Base-by-base conservation (phyloP, 2,888 invertebrate species). In the Chelonus formosanus region DNA sequence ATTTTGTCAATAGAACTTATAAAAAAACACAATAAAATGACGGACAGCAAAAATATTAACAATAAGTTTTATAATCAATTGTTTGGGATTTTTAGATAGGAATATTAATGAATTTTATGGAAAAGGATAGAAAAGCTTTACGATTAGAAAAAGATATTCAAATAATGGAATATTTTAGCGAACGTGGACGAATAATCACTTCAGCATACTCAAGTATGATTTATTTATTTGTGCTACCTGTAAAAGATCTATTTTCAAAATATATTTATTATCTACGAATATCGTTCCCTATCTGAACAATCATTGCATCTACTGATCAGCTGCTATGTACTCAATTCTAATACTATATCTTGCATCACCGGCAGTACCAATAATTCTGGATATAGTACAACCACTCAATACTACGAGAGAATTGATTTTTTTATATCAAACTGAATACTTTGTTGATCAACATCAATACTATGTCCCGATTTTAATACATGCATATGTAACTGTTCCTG, bases 291-390 rank as follows among this genome's bases (percentile, higher is more conserved):
- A 20, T 20, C 20, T 20, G 2, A 20, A 20, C 20, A 20, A 20
- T 20, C 20, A 20, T 20, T 20, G 20, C 20, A 2, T 20, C 31
- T 34, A 47, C 31, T 48, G 10, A 52, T 4, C 63, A 71, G 71
- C 58, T 10, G 65, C 48, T 8, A 70, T 71, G 68, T 71, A 63
- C 60, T 60, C 60, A 31, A 68, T 68, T 43, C 7, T 71, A 45
- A 59, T 43, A 3, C 44, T 61, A 31, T 71, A 60, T 45, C 6
- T 68, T 3, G 43, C 65, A 6, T 64, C 67, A 61, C 68, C 71
- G 4, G n/a, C 53, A 20, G 32, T 63, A 6, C 67, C 67, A 3
- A 68, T 45, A 31, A 34, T 71, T 6, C 35, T 71, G 34, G 70
- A 71, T 34, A 31, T 59, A 5, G 40, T 65, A 32, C 45, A 43